phyloP scores from a whole-genome alignment of 1,140 invertebrate genomes.

The Drosophila orosa region DNA sequence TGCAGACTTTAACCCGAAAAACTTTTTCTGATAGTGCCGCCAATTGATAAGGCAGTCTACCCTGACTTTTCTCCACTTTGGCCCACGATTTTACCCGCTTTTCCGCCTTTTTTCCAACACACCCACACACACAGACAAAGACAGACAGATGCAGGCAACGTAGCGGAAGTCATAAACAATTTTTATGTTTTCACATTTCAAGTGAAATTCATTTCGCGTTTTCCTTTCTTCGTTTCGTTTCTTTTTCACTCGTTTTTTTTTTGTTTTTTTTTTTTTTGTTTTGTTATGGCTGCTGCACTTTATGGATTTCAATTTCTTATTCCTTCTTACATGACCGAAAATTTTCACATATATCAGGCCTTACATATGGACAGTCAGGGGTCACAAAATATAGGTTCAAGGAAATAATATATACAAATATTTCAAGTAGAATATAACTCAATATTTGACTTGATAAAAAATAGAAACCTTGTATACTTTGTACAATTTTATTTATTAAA shows the following conservation, averaged over 20 bases:
- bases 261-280: slow-evolving; percentile 31
- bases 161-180: slow-evolving; percentile 82
- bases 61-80: slow-evolving; percentile 4
- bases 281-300: slow-evolving; percentile 80
- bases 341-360: slow-evolving; percentile 42
- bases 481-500: too few relatives aligned
- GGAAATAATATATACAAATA: background rate
- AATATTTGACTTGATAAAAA: too few relatives aligned
- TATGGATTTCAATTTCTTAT: slow-evolving; percentile 73
- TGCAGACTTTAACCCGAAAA: slow-evolving; percentile 31
- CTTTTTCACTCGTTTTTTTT: slow-evolving; percentile 20
- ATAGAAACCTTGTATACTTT: too few relatives aligned
- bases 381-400: background rate
- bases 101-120: slow-evolving; percentile 21
- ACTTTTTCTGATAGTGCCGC: slow-evolving; percentile 31
- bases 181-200: slow-evolving; percentile 83
- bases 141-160: slow-evolving; percentile 62
- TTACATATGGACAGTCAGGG: slow-evolving; percentile 15
- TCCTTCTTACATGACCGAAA: slow-evolving; percentile 68
- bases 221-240: slow-evolving; percentile 58
- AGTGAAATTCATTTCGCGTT: slow-evolving; percentile 82
- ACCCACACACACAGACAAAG: slow-evolving; percentile 23
- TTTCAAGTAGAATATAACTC: background rate
- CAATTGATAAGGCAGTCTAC: slow-evolving; percentile 46
- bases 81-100: slow-evolving; percentile 13